Conservation (phyloP, 2,797 vertebrate genomes). For the Rhynchonycteris naso region DNA sequence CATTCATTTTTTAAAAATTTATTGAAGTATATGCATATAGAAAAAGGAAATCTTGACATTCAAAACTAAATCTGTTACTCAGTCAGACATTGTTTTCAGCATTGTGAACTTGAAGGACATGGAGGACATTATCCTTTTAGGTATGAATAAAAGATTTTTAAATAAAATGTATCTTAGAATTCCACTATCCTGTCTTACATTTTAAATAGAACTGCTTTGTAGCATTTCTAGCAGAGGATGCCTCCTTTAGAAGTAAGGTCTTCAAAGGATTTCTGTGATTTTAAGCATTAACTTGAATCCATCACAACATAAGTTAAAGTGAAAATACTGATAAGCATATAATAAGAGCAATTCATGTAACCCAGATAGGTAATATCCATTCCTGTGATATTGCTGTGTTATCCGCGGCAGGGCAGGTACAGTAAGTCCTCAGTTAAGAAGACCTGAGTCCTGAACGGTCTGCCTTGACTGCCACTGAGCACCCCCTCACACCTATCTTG, state of each 20-base stretch:
- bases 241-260: neutral
- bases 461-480: neutral
- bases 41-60: neutral
- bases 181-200: neutral
- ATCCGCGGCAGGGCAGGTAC: fast-evolving
- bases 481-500: neutral
- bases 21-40: neutral
- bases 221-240: neutral
- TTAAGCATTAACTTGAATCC: neutral
- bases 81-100: neutral
- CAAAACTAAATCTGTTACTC: neutral
- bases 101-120: no score
- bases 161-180: neutral
- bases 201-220: neutral
- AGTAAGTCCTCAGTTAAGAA: neutral
- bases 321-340: neutral
- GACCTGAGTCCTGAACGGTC: neutral
- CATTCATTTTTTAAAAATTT: no score
- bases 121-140: neutral
- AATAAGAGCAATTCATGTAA: neutral
- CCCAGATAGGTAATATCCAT: neutral
- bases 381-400: no score
- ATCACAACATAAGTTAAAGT: neutral
- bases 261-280: neutral
- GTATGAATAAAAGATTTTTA: neutral